Conservation (phyloP, 1,140 invertebrate genomes). For the Arion vulgaris region DNA sequence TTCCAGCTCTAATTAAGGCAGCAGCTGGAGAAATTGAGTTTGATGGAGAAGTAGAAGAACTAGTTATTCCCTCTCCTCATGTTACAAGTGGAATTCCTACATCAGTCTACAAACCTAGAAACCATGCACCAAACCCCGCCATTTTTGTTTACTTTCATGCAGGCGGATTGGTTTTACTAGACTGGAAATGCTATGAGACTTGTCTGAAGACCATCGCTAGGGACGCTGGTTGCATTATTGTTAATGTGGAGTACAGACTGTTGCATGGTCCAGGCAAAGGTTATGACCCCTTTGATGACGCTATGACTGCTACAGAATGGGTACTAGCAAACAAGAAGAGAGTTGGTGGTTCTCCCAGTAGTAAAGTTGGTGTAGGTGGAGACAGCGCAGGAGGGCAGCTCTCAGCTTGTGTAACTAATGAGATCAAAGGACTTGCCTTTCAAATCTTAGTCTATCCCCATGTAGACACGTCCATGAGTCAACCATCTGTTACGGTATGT, state of each 20-base stretch:
- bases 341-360: not conserved
- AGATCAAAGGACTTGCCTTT: too few species aligned
- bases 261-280: not conserved
- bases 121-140: not conserved
- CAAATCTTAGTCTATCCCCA: too few species aligned
- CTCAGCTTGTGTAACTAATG: too few species aligned
- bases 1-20: too few species aligned
- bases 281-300: slow-evolving; percentile 18
- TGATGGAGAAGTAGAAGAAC: too few species aligned
- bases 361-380: too few species aligned
- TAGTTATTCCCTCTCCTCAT: too few species aligned
- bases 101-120: slow-evolving; percentile 16
- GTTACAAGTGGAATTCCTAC: too few species aligned
- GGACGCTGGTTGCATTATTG: not conserved
- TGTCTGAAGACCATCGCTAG: slow-evolving; percentile 2
- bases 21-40: not conserved
- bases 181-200: not conserved
- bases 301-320: too few species aligned
- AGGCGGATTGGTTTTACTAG: not conserved
- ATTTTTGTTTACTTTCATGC: slow-evolving; percentile 21
- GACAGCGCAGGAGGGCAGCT: too few species aligned
- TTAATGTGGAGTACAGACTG: slow-evolving; percentile 17
- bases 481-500: not conserved
- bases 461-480: too few species aligned
- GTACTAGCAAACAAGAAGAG: slow-evolving; percentile 4